These are phyloP conservation scores for Asobara japonica DNA, from an alignment of 1,140 invertebrate species.

Conservation along the genomic window DNA sequence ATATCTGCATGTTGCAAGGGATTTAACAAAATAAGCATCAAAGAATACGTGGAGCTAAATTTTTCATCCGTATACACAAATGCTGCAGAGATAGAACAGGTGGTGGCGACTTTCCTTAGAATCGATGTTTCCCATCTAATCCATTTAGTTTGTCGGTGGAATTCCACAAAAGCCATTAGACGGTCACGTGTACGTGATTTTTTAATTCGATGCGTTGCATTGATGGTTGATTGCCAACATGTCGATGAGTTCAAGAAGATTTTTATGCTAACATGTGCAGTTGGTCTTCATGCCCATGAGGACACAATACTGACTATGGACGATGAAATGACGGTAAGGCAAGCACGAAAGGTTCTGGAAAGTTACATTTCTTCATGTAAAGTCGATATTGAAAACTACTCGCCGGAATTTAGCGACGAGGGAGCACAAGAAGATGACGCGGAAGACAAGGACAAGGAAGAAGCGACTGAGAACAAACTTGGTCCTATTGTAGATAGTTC, in stretches of 20 bases:
- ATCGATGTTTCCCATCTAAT: constrained; percentile 24
- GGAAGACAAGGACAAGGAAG: not conserved
- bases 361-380: not conserved
- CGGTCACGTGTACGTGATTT: constrained; percentile 6
- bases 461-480: not conserved
- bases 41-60: not conserved
- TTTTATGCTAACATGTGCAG: constrained; percentile 14
- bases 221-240: constrained; percentile 19
- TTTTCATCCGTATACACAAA: not conserved
- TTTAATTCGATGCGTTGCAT: constrained; percentile 13
- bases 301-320: not conserved
- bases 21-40: not conserved
- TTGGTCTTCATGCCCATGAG: constrained; percentile 12
- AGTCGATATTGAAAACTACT: not conserved
- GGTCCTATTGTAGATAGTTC: not conserved
- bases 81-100: not conserved
- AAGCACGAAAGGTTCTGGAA: constrained; percentile 21
- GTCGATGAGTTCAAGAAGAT: constrained; percentile 16
- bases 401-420: not conserved
- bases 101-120: not conserved
- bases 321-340: not conserved
- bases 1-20: not conserved
- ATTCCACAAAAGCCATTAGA: not conserved
- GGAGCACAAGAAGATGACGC: not conserved
- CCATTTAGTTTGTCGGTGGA: constrained; percentile 3